Base-by-base conservation (phyloP, 2,888 invertebrate species). In the Nyleta sp. region DNA sequence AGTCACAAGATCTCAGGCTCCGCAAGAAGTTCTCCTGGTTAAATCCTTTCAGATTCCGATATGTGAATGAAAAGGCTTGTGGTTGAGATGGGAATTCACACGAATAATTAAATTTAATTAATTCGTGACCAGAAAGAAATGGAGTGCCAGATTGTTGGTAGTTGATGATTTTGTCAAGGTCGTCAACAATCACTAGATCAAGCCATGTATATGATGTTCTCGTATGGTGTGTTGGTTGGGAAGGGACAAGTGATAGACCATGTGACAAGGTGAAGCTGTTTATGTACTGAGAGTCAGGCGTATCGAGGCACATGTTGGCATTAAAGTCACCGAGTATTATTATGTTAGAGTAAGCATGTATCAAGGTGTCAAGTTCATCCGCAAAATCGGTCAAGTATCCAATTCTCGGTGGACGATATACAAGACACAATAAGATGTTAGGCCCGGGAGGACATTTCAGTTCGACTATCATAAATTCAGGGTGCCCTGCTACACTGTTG, bases 291-390 rank as follows among this genome's bases (percentile, higher is more conserved):
- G 48, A 10, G 10, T 48, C 24, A 10, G 13, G 24, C 13, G 5
- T 15, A 5, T 3, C 6, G 1, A n/a, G 4, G 5, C 7, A 24
- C 35, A 53, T 35, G 31, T 53, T 20, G 6, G 53, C 18, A 22
- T 53, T 53, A 22, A 53, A 53, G 17, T 53, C 53, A 8, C 35
- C 53, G 5, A 48, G 13, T 4, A 28, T 48, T 2, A 48, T 28
- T 2, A n/a, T 13, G 13, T 28, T 28, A n/a, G 22, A 2, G 28
- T 24, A 48, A 15, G 8, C 2, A 24, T 22, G 28, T 4, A 13
- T 2, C 1, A 28, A 6, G 2, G 22, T 13, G 28, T n/a, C 15
- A 28, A 48, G 24, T 13, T 3, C 2, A 6, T 11, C n/a, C n/a
- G 10, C 4, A 10, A 48, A 48, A 7, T 48, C 24, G 24, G 11